Evolutionary conservation across 2,888 invertebrate species (phyloP), one percentile per base, ranked within the genome.

Genomic region (Melanargia galathea): DNA sequence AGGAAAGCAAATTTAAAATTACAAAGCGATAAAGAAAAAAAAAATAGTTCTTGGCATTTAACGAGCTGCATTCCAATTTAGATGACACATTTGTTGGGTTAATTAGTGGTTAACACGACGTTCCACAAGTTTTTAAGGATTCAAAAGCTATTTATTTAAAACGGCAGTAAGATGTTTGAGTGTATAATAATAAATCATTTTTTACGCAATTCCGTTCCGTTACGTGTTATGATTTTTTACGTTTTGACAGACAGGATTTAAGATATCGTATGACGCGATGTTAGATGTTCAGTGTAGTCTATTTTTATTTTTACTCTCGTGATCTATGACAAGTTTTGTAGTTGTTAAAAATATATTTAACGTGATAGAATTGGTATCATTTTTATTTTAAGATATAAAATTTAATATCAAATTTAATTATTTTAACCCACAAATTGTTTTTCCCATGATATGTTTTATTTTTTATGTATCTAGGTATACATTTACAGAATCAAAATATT

Each of bases 221-320:
- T 85, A 82, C 75, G 75, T 78, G 80, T 75, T 80, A 71, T 75
- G 70, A 75, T 78, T 81, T 86, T 87, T 84, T 79, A 80, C 75
- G 64, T 82, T 74, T 78, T 83, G 85, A 84, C 87, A 83, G 78
- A 75, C 87, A 86, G 88, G 86, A 89, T 86, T 80, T 83, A 62
- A 67, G 75, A 84, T 86, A 75, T 90, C 88, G 78, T 72, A 74
- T 89, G 74, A 76, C 87, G 71, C 58, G 54, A 65, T 74, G 73
- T 74, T 73, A 70, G 64, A 72, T 71, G 73, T 74, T 77, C 78
- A 77, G 73, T 75, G 77, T 69, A 76, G 74, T 69, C 74, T 77
- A 76, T 75, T 74, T 76, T 79, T 79, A 80, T 76, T 79, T 61
- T 62, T 52, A 65, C 63, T 63, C 67, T 63, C 64, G 64, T 61